phyloP scores from a whole-genome alignment of 2,888 invertebrate genomes.

The Saturnia japonica region DNA sequence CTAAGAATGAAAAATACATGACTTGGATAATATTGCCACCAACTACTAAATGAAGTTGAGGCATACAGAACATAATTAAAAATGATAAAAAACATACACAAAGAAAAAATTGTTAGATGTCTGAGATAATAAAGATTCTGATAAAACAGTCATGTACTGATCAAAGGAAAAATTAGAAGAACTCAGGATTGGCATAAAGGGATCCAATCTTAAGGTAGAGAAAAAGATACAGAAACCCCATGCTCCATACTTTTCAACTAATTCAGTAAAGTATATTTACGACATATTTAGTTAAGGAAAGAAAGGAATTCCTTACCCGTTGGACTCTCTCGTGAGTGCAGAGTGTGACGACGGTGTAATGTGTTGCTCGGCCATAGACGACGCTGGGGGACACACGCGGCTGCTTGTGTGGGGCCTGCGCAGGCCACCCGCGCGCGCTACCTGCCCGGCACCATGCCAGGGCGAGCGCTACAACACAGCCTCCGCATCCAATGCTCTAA shows the following conservation, averaged over 20 bases:
- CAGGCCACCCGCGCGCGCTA: constrained; percentile 82
- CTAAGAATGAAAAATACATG: neutral
- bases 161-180: too few relatives aligned
- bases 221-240: neutral
- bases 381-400: constrained; percentile 87
- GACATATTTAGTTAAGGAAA: constrained; percentile 17
- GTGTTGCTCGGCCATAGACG: constrained; percentile 96
- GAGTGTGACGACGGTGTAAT: constrained; percentile 88
- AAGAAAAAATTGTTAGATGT: neutral
- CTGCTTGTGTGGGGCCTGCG: constrained; percentile 81
- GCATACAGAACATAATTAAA: neutral
- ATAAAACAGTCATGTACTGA: too few relatives aligned
- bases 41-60: neutral
- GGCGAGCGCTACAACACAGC: constrained; percentile 69
- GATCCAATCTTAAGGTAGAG: too few relatives aligned
- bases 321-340: constrained; percentile 87
- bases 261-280: neutral
- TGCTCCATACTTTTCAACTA: neutral
- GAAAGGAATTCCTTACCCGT: constrained; percentile 57
- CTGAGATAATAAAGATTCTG: neutral
- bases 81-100: neutral
- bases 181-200: too few relatives aligned
- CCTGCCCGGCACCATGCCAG: constrained; percentile 82
- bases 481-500: constrained; percentile 66
- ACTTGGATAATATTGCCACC: too few relatives aligned